A percentile compares a stretch with the other conserved stretches of the same genome.
Evolutionary conservation across 1,140 invertebrate genomes (phyloP).

Genomic region (Drosophila albomicans): DNA sequence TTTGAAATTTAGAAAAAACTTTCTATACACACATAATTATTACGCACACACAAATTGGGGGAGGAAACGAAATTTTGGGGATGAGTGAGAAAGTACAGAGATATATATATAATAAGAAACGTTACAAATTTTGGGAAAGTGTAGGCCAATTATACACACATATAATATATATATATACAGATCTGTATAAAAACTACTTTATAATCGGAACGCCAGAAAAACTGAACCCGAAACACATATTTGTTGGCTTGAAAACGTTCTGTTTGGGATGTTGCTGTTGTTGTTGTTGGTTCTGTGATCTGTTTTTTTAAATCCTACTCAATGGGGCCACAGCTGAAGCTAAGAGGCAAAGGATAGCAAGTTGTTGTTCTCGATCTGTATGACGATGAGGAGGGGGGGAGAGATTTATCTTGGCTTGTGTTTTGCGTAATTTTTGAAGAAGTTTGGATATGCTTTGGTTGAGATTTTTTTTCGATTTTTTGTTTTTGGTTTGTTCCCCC

Average conservation of each 20-base stretch:
- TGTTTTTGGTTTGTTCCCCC: conserved; percentile 2
- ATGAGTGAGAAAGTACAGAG: conserved; percentile 8
- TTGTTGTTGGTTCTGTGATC: background rate
- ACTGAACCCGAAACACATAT: conserved; percentile 43
- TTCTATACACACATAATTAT: conserved; percentile 28
- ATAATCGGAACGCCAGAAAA: conserved; percentile 40
- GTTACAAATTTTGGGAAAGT: conserved; percentile 45
- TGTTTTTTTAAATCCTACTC: background rate
- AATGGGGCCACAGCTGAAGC: conserved; percentile 14
- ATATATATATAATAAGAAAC: conserved; percentile 27
- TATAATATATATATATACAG: conserved; percentile 10
- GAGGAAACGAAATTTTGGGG: conserved; percentile 48
- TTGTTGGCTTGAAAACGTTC: conserved; percentile 9
- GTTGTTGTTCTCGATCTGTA: conserved; percentile 1
- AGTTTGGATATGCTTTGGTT: conserved; percentile 66
- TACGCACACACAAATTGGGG: conserved; percentile 14
- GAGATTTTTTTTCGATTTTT: conserved; percentile 8
- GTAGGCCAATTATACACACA: conserved; percentile 15
- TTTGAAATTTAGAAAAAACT: conserved; percentile 60
- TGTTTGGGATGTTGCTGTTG: background rate
- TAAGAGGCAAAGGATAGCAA: conserved; percentile 22
- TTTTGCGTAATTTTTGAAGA: conserved; percentile 53
- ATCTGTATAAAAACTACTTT: conserved; percentile 23
- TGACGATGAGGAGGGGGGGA: background rate
- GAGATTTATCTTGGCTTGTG: background rate